A percentile compares a stretch with the other conserved stretches of the same genome.
phyloP scores from a whole-genome alignment of 2,888 invertebrate species.

The Therioaphis trifolii region DNA sequence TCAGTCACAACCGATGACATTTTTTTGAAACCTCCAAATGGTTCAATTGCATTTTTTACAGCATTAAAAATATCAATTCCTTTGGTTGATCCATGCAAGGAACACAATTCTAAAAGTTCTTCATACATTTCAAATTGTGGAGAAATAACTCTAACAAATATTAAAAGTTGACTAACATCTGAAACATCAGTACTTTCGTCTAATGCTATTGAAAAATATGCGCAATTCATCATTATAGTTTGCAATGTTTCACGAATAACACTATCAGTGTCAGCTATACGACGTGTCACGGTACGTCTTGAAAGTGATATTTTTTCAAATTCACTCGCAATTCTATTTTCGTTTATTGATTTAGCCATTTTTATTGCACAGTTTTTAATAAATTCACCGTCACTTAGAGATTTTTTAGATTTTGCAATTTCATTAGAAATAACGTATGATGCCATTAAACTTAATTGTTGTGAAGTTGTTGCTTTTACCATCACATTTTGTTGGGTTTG shows the following conservation, averaged over 20 bases:
- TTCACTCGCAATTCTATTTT: slow-evolving; percentile 4
- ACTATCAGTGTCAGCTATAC: slow-evolving; percentile 38
- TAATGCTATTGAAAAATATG: slow-evolving; percentile 25
- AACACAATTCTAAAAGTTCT: slow-evolving; percentile 58
- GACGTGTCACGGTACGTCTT: slow-evolving; percentile 4
- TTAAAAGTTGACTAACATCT: too few relatives aligned
- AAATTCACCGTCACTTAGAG: too few relatives aligned
- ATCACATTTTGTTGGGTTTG: slow-evolving; percentile 8
- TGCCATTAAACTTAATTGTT: slow-evolving; percentile 36
- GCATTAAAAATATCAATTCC: slow-evolving; percentile 61
- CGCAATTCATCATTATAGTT: slow-evolving; percentile 20
- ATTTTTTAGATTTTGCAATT: slow-evolving; percentile 26
- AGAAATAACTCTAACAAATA: neutral
- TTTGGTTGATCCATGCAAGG: slow-evolving; percentile 61
- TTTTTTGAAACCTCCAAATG: slow-evolving; percentile 58
- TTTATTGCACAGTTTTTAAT: slow-evolving; percentile 11
- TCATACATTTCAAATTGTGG: slow-evolving; percentile 58
- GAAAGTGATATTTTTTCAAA: too few relatives aligned
- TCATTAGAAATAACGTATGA: slow-evolving; percentile 32
- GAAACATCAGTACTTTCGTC: slow-evolving; percentile 20
- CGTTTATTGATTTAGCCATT: slow-evolving; percentile 7
- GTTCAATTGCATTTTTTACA: slow-evolving; percentile 58
- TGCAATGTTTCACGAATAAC: slow-evolving; percentile 31
- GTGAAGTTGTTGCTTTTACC: slow-evolving; percentile 14
- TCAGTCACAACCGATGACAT: slow-evolving; percentile 64